Evolutionary conservation across 2,113 vertebrate genomes (phyloP), one percentile per base, ranked within the genome.

Genomic region (Gadus macrocephalus): DNA sequence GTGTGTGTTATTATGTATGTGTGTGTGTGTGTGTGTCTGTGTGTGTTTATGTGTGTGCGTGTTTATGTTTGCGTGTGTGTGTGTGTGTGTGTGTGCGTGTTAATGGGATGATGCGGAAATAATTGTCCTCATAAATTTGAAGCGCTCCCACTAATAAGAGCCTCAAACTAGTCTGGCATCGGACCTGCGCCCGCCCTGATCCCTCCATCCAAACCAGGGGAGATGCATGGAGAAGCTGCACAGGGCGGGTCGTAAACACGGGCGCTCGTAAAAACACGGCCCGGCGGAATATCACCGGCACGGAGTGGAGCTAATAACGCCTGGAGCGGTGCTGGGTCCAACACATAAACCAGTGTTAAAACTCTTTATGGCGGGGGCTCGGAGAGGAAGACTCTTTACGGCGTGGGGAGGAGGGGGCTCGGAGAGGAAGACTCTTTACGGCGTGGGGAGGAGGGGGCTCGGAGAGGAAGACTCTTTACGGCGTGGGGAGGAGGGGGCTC

Each of bases 101-200:
- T 9, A 27, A 27, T 74, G 42, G 20, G 53, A 19, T 16, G 63
- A 20, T 68, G 38, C 63, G 64, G 66, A 82, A 75, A 71, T 20
- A 67, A 74, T 20, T 62, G 27, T 1, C 55, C 59, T 69, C 56
- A 64, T 70, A 62, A 75, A 71, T 61, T 67, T 42, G 1, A 61
- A 70, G 27, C 42, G 7, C 53, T 75, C 55, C 5, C 15, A 35
- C 56, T 58, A 62, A 64, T 35, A 5, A 35, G 62, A 5, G 17
- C 74, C 65, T 31, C 67, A 42, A 67, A 27, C 66, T 68, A 12
- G 17, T 9, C 68, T 67, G n/a, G 16, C 15, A 15, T 19, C 12
- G 1, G 2, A 76, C 64, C n/a, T 25, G 25, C 31, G 53, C 42
- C 20, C 4, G 25, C 55, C 17, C 42, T 38, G 42, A 2, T 35